Conservation (phyloP, 2,113 vertebrate genomes). For the Pleuronectes platessa region DNA sequence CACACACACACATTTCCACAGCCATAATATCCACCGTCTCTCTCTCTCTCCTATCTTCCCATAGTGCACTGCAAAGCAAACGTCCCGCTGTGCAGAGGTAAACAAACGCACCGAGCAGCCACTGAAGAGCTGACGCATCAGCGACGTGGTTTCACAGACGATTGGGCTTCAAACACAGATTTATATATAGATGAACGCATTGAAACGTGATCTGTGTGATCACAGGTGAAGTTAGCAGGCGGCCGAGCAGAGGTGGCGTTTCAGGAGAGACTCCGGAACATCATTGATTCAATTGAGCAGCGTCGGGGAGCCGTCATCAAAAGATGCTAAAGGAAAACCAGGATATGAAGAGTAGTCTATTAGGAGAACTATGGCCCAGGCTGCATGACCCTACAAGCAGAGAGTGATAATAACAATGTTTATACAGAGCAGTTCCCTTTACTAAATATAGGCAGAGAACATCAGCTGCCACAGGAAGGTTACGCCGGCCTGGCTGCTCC, state of each 20-base stretch:
- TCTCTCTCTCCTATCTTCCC: neutral
- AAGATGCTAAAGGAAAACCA: too few relatives aligned
- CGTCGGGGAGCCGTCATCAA: too few relatives aligned
- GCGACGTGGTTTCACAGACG: neutral
- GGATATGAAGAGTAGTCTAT: neutral
- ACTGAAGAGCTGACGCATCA: constrained; percentile 2
- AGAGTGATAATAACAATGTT: neutral
- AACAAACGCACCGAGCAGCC: constrained; percentile 20
- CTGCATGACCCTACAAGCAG: neutral
- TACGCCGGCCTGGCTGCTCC: neutral
- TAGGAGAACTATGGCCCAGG: too few relatives aligned
- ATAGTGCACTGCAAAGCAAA: constrained; percentile 23
- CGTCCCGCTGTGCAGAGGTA: constrained; percentile 17
- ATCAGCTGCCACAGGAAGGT: neutral
- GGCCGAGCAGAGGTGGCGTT: too few relatives aligned
- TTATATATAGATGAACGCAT: neutral
- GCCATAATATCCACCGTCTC: neutral
- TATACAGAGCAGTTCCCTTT: neutral
- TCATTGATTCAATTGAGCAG: too few relatives aligned
- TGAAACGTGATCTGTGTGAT: neutral
- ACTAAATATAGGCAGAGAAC: neutral
- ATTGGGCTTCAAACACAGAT: constrained; percentile 1
- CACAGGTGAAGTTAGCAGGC: neutral
- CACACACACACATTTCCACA: constrained; percentile 9
- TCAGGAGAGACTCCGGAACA: neutral